Evolutionary conservation across 1,140 invertebrate species (phyloP), one percentile per base, ranked within the genome.

Genomic region (Aphelinus atriplicis): DNA sequence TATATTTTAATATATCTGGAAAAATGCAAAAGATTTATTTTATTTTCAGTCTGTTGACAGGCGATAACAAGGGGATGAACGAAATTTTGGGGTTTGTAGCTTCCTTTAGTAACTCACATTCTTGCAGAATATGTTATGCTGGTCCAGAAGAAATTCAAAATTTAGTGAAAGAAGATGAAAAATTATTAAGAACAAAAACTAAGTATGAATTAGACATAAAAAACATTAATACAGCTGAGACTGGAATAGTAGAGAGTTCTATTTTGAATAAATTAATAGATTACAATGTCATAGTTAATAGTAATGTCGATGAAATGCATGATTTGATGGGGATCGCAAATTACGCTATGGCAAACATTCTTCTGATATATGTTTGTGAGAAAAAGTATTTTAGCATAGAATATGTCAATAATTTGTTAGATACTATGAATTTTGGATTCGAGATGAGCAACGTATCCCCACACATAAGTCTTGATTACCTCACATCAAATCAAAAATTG

Each of bases 71-170:
- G 2, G 79, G 77, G 3, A 26, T 66, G 0, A 71, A 77, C 51
- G 51, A 51, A 6, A 62, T 77, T 1, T 72, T 67, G 10, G 79
- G 77, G 3, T 75, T 75, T 56, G 61, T 71, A 1, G 68, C 67
- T 47, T 67, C 62, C 61, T 80, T 80, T 67, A 26, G n/a, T 5
- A 55, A 68, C 0, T 73, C 60, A 42, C 50, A 53, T 73, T 77
- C 42, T 10, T 80, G 79, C 72, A 58, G 75, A 51, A 63, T 77
- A 61, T 80, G 79, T 47, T 68, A 63, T 73, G 58, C 66, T 7
- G 42, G 43, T 56, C 60, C 46, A n/a, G 45, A 71, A 58, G 4
- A 62, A 55, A 64, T n/a, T 75, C 7, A 66, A 68, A 1, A n/a
- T 1, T n/a, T 73, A 60, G 43, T 45, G 42, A 9, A 57, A 69